Percentiles rank a stretch among this genome's conserved stretches.
Conservation (phyloP, 2,113 vertebrate genomes). For the Salvator merianae region DNA sequence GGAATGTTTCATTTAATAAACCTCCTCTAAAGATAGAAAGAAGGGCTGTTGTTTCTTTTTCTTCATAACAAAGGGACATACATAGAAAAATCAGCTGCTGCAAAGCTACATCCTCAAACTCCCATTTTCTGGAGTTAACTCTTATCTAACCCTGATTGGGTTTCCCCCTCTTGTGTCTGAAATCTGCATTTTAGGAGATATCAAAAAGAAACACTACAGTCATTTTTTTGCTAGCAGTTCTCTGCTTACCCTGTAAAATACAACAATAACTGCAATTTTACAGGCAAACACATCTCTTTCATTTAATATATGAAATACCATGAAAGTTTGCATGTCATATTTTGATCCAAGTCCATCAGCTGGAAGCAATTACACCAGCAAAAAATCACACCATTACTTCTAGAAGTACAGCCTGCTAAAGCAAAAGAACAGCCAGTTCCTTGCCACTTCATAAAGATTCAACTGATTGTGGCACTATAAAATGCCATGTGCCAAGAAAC, state of each 20-base stretch:
- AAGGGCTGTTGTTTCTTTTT: constrained; percentile 35
- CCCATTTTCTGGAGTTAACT: constrained; percentile 55
- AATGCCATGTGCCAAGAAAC: neutral
- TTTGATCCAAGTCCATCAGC: constrained; percentile 45
- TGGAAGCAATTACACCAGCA: constrained; percentile 20
- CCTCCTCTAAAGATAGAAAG: constrained; percentile 40
- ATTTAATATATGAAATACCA: constrained; percentile 28
- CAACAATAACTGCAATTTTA: constrained; percentile 34
- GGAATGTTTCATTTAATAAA: constrained; percentile 59
- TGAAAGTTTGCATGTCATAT: constrained; percentile 23
- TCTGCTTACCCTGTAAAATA: neutral
- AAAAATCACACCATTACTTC: constrained; percentile 1
- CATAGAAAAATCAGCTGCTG: constrained; percentile 61
- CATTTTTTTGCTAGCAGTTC: neutral
- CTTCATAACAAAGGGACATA: constrained; percentile 56
- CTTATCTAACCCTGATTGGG: constrained; percentile 21
- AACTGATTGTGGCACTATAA: neutral
- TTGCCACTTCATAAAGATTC: neutral
- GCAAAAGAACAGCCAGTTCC: neutral
- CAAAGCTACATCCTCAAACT: constrained; percentile 38
- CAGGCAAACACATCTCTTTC: constrained; percentile 23
- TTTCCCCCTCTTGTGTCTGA: neutral
- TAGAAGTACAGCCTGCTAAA: constrained; percentile 3
- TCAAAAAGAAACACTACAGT: neutral
- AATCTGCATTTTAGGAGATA: constrained; percentile 27